Base-by-base conservation (phyloP, 2,888 invertebrate genomes). In the Caenorhabditis drosophilae region DNA sequence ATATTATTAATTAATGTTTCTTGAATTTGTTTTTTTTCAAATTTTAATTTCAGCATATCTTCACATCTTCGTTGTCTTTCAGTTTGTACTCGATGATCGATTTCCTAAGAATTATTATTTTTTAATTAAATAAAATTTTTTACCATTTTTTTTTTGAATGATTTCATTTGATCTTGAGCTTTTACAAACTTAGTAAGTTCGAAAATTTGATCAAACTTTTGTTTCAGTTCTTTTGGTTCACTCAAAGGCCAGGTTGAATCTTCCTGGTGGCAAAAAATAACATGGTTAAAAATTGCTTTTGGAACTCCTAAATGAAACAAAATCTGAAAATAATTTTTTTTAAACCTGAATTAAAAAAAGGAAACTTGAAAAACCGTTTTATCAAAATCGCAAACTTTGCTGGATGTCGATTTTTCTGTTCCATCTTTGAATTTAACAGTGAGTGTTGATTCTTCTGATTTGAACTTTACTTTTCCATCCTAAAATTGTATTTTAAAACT, bases 211-310 rank as follows among this genome's bases (percentile, higher is more conserved):
- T 99, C 98, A 87, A 99, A 97, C 75, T 91, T 90, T 72, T 91
- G 90, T 84, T 98, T 99, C 0, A 99, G 88, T 78, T 91, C 90
- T 84, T 92, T 92, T 0, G 91, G 91, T 84, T 95, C 93, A 83
- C 93, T 92, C 53, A 98, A 86, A 0, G 98, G 97, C 89, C 98
- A 98, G 82, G 90, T 90, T 0, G 94, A 90, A 73, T 98, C 94
- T 85, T 98, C 98, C 88, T 98, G 98, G 84, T 98, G 98, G 82
- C 98, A 99, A 85, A 99, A 96, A 76, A 99, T 90, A 0, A 99
- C 98, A 84, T 93, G 91, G 82, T 93, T 93, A 57, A 99, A 86
- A 61, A 99, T 92, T 0, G 97, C 90, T 84, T 92, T 92, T 0
- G 96, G 92, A 1, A 98, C 94, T 64, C 96, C 94, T 84, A 90